Conservation (phyloP, 2,888 invertebrate species). For the Tachystola acroxantha region DNA sequence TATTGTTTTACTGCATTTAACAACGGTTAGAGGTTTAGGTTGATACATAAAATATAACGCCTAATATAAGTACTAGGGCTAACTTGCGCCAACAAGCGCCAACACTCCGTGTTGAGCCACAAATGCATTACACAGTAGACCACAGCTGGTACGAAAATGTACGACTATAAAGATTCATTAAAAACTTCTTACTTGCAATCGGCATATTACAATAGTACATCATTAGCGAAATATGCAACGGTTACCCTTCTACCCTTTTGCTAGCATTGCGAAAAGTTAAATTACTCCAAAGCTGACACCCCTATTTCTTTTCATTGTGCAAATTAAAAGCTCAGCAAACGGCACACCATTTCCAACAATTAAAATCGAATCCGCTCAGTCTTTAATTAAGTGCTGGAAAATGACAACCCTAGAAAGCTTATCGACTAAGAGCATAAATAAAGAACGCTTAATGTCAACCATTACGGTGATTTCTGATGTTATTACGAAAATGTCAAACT, state of each 20-base stretch:
- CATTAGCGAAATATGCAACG: too few species aligned
- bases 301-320: neutral
- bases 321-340: conserved; percentile 5
- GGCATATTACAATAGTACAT: too few species aligned
- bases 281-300: too few species aligned
- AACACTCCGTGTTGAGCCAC: too few species aligned
- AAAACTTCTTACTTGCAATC: too few species aligned
- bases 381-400: conserved; percentile 1
- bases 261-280: too few species aligned
- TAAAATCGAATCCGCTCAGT: neutral
- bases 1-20: conserved; percentile 25
- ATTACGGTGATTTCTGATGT: conserved; percentile 2
- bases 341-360: neutral
- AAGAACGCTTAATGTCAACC: conserved; percentile 1
- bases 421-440: conserved; percentile 4
- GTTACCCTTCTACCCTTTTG: too few species aligned
- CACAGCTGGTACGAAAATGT: too few species aligned
- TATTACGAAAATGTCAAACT: neutral
- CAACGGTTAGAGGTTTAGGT: conserved; percentile 8
- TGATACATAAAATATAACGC: conserved; percentile 3
- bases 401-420: conserved; percentile 7
- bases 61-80: too few species aligned
- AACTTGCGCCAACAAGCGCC: too few species aligned
- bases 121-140: too few species aligned
- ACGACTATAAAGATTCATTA: too few species aligned